Base-by-base conservation (phyloP, 2,113 vertebrate species). In the Syngnathus scovelli region DNA sequence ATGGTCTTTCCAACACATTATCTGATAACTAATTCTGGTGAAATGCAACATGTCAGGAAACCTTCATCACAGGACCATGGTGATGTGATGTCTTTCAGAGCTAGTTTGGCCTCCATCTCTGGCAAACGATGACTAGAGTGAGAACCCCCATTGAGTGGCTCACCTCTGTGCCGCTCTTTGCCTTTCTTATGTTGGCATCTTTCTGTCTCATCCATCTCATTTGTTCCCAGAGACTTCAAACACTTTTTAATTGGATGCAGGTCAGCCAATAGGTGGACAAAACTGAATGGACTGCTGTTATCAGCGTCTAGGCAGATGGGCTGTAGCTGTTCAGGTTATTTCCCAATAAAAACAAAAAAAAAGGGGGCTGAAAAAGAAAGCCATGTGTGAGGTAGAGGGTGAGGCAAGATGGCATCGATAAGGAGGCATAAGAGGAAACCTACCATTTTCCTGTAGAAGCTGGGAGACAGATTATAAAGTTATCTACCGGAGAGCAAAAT, bases 231-330 rank as follows among this genome's bases (percentile, higher is more conserved):
- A 75, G 75, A 78, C 71, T 77, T 83, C 39, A 75, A 85, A 79
- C 77, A 74, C 65, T 73, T 71, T 77, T 78, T 85, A 87, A 89
- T 87, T 87, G 77, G 75, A 69, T 70, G 52, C 62, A 76, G 68
- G 68, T 86, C 78, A 82, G 70, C 70, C 77, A 84, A 80, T 84
- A 64, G 78, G 68, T 71, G 74, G 75, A 84, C 70, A 63, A 54
- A 39, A 58, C 54, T 83, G 76, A 86, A 80, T 70, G 66, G 73
- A 72, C 66, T 18, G 68, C 64, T 5, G 49, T 86, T 85, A 85
- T 84, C 85, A 77, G 84, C 64, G 77, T 75, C 72, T 67, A 72
- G 64, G 82, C 79, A 85, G 78, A 84, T 74, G 68, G 73, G 61
- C 8, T 76, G 70, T 71, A 77, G 72, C 78, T 70, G 67, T 68